Evolutionary conservation across 2,888 invertebrate genomes (phyloP), one percentile per base, ranked within the genome.

Genomic region (Podotricha telesiphe): DNA sequence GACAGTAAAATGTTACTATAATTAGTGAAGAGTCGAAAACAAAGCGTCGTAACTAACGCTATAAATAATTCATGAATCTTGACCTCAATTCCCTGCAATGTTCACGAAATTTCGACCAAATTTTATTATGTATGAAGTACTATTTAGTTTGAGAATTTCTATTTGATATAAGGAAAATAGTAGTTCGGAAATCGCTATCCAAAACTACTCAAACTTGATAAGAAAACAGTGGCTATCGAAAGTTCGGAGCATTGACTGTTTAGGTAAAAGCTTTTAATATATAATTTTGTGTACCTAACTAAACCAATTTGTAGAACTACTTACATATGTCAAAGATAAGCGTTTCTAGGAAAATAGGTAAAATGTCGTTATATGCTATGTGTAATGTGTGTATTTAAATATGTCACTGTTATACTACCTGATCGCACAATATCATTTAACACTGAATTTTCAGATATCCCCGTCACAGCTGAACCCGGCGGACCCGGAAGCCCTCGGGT

Each of bases 401-500:
- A 20, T 40, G 7, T 40, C 7, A 7, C 0, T 42, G 8, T 20
- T 15, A 58, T 17, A 22, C 13, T 69, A 73, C 72, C 70, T 70
- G 64, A 1, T 40, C 34, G 45, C 42, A 83, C 75, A 51, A 84
- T 74, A 63, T 86, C 89, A 70, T 76, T 82, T 20, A 81, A 69
- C 0, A 90, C 79, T 8, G 87, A 81, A 73, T 88, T 91, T 69
- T 89, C 89, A 17, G 86, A 79, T 68, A 82, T 56, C 1, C 77
- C 75, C 2, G 83, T 68, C 20, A 76, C 69, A 5, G 86, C 76
- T 7, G 84, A 80, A 3, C 88, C 89, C 1, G 92, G 91, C 0
- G 80, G 86, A 0, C 92, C 92, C 0, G 90, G 91, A 1, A 84
- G 78, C 53, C 92, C 92, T 51, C 86, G 81, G 42, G 79, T 79